phyloP scores from a whole-genome alignment of 2,888 invertebrate species.

The Stramonita haemastoma region DNA sequence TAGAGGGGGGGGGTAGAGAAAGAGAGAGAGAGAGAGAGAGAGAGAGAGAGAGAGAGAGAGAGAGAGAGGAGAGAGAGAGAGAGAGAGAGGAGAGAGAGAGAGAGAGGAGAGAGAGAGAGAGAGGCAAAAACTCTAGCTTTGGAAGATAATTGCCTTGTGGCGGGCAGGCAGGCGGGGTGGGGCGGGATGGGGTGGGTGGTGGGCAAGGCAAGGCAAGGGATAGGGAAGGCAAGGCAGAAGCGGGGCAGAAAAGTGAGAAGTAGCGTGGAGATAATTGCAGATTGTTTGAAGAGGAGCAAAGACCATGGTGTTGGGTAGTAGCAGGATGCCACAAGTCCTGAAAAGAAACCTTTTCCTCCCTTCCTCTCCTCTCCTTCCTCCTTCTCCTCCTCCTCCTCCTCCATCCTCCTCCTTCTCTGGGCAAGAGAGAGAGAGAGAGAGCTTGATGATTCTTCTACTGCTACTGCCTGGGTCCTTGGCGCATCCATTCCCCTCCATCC shows the following conservation, averaged over 20 bases:
- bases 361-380: neutral
- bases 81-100: no score
- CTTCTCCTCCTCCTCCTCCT: neutral
- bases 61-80: neutral
- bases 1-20: no score
- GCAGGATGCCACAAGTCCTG: conserved; percentile 27
- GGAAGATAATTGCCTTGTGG: conserved; percentile 12
- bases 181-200: no score
- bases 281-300: conserved; percentile 29
- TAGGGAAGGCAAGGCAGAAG: no score
- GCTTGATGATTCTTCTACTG: no score
- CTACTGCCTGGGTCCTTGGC: conserved; percentile 28
- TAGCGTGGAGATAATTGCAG: conserved; percentile 31
- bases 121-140: neutral
- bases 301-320: neutral
- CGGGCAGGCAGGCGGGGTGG: no score
- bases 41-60: neutral
- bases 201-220: no score
- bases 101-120: no score
- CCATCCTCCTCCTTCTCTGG: no score
- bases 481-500: conserved; percentile 15
- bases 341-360: neutral
- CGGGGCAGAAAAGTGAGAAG: conserved; percentile 3
- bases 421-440: neutral
- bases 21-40: neutral